phyloP scores from a whole-genome alignment of 2,888 invertebrate genomes.

The Watsonalla cultraria region DNA sequence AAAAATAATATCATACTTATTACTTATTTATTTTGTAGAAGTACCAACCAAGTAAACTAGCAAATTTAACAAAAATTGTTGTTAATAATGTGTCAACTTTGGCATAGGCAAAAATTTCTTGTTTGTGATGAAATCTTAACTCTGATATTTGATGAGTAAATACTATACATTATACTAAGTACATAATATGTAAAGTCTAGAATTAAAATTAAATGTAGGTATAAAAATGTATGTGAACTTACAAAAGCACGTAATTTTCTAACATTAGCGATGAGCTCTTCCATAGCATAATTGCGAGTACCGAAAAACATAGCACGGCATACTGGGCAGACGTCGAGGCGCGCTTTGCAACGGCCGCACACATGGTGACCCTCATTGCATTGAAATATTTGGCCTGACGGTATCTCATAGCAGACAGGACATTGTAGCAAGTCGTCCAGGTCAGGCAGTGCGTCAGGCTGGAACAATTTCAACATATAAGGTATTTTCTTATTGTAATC shows the following conservation, averaged over 20 bases:
- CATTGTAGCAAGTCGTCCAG: constrained; percentile 78
- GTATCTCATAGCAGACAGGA: constrained; percentile 78
- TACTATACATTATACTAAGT: too few species aligned
- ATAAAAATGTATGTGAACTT: constrained; percentile 31
- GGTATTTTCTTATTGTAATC: background rate
- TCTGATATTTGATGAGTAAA: too few species aligned
- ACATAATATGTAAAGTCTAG: background rate
- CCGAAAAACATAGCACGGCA: constrained; percentile 72
- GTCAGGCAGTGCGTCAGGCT: constrained; percentile 62
- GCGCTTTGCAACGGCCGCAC: constrained; percentile 68
- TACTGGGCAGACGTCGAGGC: constrained; percentile 70
- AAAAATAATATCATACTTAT: constrained; percentile 12
- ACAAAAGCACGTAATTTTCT: constrained; percentile 64
- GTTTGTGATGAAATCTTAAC: too few species aligned
- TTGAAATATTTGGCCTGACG: constrained; percentile 67
- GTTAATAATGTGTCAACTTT: too few species aligned
- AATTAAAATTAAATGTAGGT: constrained; percentile 3
- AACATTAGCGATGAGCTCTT: constrained; percentile 72
- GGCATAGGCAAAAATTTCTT: too few species aligned
- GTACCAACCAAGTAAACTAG: too few species aligned
- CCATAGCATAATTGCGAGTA: constrained; percentile 77
- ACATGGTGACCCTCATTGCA: constrained; percentile 79
- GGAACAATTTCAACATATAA: constrained; percentile 16
- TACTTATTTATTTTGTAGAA: too few species aligned
- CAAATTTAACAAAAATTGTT: too few species aligned